Base-by-base conservation (phyloP, 1,140 invertebrate species). In the Dinothrombium tinctorium region DNA sequence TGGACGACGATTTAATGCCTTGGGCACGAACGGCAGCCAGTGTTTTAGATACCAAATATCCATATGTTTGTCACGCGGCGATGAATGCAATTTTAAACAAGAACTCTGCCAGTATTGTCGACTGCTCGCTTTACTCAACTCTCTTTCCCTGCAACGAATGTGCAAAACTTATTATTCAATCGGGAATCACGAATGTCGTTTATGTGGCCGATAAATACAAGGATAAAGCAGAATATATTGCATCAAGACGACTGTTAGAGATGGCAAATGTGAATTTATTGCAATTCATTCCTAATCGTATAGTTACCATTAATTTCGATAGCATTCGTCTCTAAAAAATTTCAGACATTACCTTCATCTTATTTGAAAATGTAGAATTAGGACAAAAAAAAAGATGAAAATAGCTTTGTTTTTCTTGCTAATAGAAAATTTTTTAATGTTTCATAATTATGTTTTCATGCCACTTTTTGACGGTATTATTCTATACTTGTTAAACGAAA, bases 141-240 rank as follows among this genome's bases (percentile, higher is more conserved):
- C 56, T 86, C 6, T 94, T 92, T 58, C 87, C 87, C 0, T 94
- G 89, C 53, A 92, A 92, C 55, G 83, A 92, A 59, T 95, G 89
- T 66, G 79, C 87, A 0, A 94, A 95, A 62, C 59, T 89, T 3
- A 86, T 95, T n/a, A 87, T 94, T 53, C 89, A 94, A 14, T 20
- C 80, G n/a, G 77, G 82, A 3, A 84, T 94, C 11, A 73, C 61
- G 44, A 62, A 73, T 53, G 63, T 87, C 4, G 57, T 81, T 11
- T 94, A 81, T 55, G 58, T 81, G 46, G 77, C 71, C 0, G 74
- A 86, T 58, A 83, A 87, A 54, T 66, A 83, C 56, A 56, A 58
- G 2, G 48, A 72, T 1, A 79, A 78, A 55, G 45, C 57, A 2
- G 58, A 60, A 35, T 76, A 73, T 32, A 45, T 47, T 33, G 83